These are phyloP conservation scores for Acanthopagrus latus DNA, from an alignment of 2,797 vertebrate genomes.

Conservation along the genomic window DNA sequence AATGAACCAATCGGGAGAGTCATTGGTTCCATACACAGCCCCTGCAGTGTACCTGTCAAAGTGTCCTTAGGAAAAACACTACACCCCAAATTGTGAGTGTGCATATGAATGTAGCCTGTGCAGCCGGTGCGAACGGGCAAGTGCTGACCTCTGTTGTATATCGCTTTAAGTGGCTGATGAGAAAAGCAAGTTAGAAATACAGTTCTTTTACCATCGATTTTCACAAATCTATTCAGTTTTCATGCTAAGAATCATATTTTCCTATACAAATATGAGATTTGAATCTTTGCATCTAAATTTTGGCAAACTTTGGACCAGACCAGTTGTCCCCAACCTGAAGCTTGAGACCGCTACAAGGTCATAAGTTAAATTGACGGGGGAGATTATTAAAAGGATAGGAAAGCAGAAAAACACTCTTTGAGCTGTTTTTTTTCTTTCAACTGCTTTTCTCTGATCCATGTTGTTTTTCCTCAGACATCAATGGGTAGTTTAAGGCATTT, in stretches of 20 bases:
- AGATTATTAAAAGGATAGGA: not conserved
- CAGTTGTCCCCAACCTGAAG: too few relatives aligned
- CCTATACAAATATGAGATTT: not conserved
- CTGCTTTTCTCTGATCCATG: not conserved
- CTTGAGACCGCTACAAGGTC: not conserved
- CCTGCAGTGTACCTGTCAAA: too few relatives aligned
- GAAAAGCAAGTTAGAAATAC: too few relatives aligned
- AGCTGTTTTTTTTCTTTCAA: not conserved
- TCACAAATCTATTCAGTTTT: not conserved
- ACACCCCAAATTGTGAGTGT: too few relatives aligned
- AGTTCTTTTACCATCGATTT: too few relatives aligned
- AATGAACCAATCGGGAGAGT: too few relatives aligned
- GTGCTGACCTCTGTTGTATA: too few relatives aligned
- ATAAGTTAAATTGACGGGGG: not conserved
- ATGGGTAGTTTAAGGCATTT: not conserved
- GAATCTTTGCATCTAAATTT: not conserved
- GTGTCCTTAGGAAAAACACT: too few relatives aligned
- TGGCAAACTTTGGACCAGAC: not conserved
- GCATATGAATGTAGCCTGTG: too few relatives aligned
- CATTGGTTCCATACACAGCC: too few relatives aligned
- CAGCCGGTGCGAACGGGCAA: too few relatives aligned
- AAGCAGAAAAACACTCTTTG: not conserved
- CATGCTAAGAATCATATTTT: not conserved
- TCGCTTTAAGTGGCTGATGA: too few relatives aligned
- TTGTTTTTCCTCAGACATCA: not conserved